Conservation (phyloP, 2,797 vertebrate species). For the Melopsittacus undulatus region DNA sequence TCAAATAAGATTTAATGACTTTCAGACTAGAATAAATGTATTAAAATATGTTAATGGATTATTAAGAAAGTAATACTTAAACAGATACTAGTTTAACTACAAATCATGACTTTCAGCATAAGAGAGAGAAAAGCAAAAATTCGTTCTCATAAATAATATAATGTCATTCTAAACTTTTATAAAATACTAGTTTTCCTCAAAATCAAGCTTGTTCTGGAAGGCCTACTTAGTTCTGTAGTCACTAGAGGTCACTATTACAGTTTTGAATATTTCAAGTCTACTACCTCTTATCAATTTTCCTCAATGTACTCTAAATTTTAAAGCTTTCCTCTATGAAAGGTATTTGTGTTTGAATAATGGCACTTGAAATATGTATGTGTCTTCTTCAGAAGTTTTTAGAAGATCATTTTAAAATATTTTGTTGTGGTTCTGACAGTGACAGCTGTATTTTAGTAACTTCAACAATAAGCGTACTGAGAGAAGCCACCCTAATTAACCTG, state of each 20-base stretch:
- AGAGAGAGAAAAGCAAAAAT: not conserved
- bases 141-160: not conserved
- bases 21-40: not conserved
- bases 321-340: not conserved
- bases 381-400: not conserved
- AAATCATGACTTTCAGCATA: not conserved
- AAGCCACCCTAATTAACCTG: not conserved
- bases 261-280: slow-evolving; percentile 55
- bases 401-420: not conserved
- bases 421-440: not conserved
- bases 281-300: not conserved
- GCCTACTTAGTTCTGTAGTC: slow-evolving; percentile 46
- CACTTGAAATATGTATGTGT: not conserved
- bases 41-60: not conserved
- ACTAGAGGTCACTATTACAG: slow-evolving; percentile 77
- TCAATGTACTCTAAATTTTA: slow-evolving; percentile 21
- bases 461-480: not conserved
- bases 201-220: not conserved
- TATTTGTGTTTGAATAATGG: not conserved
- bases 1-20: slow-evolving; percentile 5
- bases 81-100: not conserved
- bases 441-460: not conserved
- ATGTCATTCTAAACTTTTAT: not conserved
- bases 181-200: not conserved
- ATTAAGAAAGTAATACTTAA: not conserved